phyloP scores from a whole-genome alignment of 2,888 invertebrate genomes.

The Yponomeuta malinellus region DNA sequence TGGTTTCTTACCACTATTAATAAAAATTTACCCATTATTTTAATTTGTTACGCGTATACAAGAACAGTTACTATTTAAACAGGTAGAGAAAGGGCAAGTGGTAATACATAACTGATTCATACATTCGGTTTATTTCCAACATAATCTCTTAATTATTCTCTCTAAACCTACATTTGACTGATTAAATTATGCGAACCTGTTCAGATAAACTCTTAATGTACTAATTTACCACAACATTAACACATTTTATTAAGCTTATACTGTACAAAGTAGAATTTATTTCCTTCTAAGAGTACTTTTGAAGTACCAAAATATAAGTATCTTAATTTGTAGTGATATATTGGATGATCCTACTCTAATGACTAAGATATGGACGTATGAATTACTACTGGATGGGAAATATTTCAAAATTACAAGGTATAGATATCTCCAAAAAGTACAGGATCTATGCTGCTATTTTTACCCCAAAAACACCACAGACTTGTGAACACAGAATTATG shows the following conservation, averaged over 20 bases:
- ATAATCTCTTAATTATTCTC: background rate
- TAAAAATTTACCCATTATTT: constrained; percentile 31
- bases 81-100: background rate
- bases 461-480: background rate
- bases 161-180: background rate
- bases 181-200: background rate
- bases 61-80: background rate
- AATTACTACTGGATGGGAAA: constrained; percentile 54
- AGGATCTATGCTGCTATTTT: constrained; percentile 19
- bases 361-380: constrained; percentile 74
- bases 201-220: background rate
- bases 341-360: constrained; percentile 37
- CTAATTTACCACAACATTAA: background rate
- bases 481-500: background rate
- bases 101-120: background rate
- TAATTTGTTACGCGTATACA: constrained; percentile 12
- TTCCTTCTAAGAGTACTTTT: constrained; percentile 52
- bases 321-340: constrained; percentile 22
- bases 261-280: constrained; percentile 8
- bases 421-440: constrained; percentile 37
- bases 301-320: constrained; percentile 52
- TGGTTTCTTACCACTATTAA: constrained; percentile 46
- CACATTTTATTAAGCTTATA: background rate
- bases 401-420: constrained; percentile 31
- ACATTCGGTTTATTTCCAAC: background rate